Base-by-base conservation (phyloP, 2,113 vertebrate species). In the Python bivittatus region DNA sequence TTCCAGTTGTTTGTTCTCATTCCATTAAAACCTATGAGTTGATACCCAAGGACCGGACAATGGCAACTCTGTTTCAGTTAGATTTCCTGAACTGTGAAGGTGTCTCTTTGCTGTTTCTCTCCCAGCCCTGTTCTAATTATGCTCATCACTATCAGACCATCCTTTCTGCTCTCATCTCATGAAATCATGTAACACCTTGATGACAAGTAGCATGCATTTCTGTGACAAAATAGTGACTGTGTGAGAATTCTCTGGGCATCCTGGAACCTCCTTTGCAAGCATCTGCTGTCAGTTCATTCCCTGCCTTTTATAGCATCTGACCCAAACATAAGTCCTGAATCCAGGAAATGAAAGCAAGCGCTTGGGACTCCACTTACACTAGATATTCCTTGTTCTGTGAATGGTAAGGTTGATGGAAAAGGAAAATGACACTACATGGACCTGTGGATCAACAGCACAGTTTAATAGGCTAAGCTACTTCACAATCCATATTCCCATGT, bases 121-220 rank as follows among this genome's bases (percentile, higher is more conserved):
- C 95, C 92, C 94, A 27, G 72, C 95, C 93, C 95, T 90, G 93
- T 13, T 96, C 95, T 97, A 97, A 97, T 96, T 97, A 96, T 96
- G 94, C 94, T 96, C 94, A 92, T 95, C 96, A 94, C 95, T 93
- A 94, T 93, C 92, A 91, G 94, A 93, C 93, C 96, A 97, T 96
- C 96, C 96, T 96, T 97, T 93, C 84, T 96, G 96, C 96, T 96
- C 96, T 93, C 96, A 95, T 96, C 96, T 96, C 79, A 93, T 93
- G 94, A 94, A 96, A 92, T 94, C 94, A 96, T 96, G 95, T 96
- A 96, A 96, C 96, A 97, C 96, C 96, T 96, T 96, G 96, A 96
- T 96, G 97, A 97, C 96, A 97, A 96, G 94, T 94, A 64, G 95
- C 96, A 96, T 94, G 94, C 92, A 93, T 96, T 93, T 96, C 92